A percentile compares a stretch with the other conserved stretches of the same genome.
These are phyloP conservation scores for Hypselothyrea guttata DNA, from an alignment of 2,888 invertebrate species.

Conservation along the genomic window DNA sequence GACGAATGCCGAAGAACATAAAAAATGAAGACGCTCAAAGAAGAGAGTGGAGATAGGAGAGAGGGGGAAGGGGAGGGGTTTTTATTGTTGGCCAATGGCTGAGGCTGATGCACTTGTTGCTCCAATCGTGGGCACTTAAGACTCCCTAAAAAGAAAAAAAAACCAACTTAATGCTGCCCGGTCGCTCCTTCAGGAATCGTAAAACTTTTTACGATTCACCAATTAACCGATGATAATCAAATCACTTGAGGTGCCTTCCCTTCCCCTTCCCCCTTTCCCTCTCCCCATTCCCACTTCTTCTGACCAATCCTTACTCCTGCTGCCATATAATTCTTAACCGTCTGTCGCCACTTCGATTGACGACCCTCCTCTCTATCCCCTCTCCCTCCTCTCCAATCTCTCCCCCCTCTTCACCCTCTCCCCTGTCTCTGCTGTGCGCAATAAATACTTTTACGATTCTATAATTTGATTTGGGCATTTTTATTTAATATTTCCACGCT, in stretches of 20 bases:
- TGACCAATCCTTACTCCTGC: constrained; percentile 35
- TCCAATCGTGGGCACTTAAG: constrained; percentile 53
- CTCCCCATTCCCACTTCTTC: neutral
- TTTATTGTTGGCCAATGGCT: constrained; percentile 51
- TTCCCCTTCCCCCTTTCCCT: constrained; percentile 6
- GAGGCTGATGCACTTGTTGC: constrained; percentile 66
- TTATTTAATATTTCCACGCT: constrained; percentile 65
- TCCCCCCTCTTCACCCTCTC: constrained; percentile 10
- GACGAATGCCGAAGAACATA: constrained; percentile 62
- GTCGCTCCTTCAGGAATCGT: constrained; percentile 51
- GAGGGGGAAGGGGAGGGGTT: constrained; percentile 43
- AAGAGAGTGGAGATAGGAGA: constrained; percentile 48
- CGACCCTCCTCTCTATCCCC: constrained; percentile 25
- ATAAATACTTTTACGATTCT: constrained; percentile 81
- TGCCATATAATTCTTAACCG: constrained; percentile 53
- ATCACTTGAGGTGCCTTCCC: constrained; percentile 59
- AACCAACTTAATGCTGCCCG: constrained; percentile 56
- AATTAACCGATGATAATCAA: constrained; percentile 82
- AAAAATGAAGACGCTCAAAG: constrained; percentile 6
- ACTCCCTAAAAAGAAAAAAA: too few relatives aligned
- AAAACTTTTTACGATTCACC: constrained; percentile 80
- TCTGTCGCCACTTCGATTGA: constrained; percentile 49
- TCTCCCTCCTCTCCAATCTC: constrained; percentile 7
- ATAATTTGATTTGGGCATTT: constrained; percentile 80
- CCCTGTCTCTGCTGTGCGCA: constrained; percentile 42